Evolutionary conservation across 2,113 vertebrate species (phyloP).

Genomic region (Naja naja): DNA sequence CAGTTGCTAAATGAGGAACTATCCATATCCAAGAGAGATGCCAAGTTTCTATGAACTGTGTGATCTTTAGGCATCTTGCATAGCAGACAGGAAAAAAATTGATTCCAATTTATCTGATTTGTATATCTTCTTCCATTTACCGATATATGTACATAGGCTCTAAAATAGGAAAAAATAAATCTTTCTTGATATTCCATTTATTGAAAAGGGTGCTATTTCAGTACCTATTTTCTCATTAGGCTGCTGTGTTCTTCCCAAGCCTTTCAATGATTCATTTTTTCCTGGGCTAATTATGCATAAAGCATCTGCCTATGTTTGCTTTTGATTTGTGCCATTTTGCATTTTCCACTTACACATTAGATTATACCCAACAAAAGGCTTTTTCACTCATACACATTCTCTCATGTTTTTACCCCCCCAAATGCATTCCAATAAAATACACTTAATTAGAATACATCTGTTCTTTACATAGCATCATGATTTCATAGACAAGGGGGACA

Average conservation of each 20-base stretch:
- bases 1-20: neutral
- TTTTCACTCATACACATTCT: neutral
- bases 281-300: neutral
- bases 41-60: neutral
- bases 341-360: constrained; percentile 2
- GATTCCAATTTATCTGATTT: neutral
- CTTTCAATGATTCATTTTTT: constrained; percentile 9
- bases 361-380: neutral
- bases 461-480: constrained; percentile 7
- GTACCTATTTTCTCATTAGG: constrained; percentile 16
- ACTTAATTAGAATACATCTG: constrained; percentile 25
- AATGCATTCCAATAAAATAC: neutral
- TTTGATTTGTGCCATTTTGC: neutral
- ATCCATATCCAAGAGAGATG: neutral
- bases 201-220: neutral
- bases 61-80: neutral
- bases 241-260: neutral
- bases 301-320: neutral
- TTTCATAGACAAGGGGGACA: neutral
- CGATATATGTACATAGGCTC: neutral
- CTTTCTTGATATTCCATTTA: neutral
- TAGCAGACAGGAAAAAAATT: neutral
- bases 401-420: neutral
- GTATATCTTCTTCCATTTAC: neutral
- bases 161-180: neutral